Base-by-base conservation (phyloP, 2,888 invertebrate species). In the Lasioglossum lativentre region DNA sequence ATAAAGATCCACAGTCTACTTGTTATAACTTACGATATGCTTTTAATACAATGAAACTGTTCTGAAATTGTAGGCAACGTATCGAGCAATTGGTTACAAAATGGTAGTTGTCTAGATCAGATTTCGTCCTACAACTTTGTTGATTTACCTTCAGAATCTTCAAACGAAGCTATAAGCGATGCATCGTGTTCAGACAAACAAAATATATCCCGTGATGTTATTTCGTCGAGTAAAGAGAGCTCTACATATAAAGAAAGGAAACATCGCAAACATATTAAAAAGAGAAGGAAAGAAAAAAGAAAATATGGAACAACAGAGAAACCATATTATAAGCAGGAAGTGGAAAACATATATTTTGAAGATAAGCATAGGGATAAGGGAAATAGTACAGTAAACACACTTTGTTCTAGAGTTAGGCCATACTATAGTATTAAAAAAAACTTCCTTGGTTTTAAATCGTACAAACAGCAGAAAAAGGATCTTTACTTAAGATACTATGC, bases 331-430 rank as follows among this genome's bases (percentile, higher is more conserved):
- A 89, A 91, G 78, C 83, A 80, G 27, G 82, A 93, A 47, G 92
- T 94, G 30, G 83, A 93, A 80, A 91, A 94, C 87, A 95, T 96
- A 23, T 96, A 96, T 86, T 97, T 96, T 93, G 97, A 97, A 73
- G 97, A 97, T 91, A 96, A 95, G 89, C 95, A 95, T 72, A 94
- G 96, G 74, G 96, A 96, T 70, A 95, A 94, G 75, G 96, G 96
- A 75, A 97, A 97, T 93, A 95, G 96, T 71, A 95, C 95, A 1
- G 96, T 97, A 3, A 95, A 96, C 56, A 97, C 97, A 0, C 95
- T 98, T 23, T 96, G 97, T 86, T 96, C 96, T 79, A 97, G 97
- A 2, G 96, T 96, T 0, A 96, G 96, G 78, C 97, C 97, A 0
- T 96, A 95, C 95, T 97, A 96, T 85, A 86, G 91, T 78, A 38